Conservation (phyloP, 2,888 invertebrate genomes). For the Phortica magna region DNA sequence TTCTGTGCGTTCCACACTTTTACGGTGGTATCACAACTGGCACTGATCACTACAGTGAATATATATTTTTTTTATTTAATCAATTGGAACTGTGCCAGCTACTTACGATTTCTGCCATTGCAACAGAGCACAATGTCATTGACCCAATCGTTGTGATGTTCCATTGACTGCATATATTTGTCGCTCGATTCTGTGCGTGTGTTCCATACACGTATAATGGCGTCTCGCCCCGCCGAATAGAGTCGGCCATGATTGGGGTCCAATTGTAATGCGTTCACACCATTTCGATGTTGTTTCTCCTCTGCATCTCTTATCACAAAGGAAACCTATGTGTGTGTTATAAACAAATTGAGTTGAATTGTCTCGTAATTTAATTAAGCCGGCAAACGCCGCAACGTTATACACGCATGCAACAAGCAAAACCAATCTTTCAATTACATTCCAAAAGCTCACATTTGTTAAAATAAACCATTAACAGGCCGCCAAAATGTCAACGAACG, state of each 20-base stretch:
- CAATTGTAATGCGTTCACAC: slow-evolving; percentile 96
- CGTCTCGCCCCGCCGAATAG: slow-evolving; percentile 95
- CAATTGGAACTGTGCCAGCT: not conserved
- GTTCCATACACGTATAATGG: slow-evolving; percentile 96
- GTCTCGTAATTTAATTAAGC: slow-evolving; percentile 41
- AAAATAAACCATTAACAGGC: not conserved
- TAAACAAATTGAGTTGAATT: slow-evolving; percentile 11
- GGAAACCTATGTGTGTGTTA: slow-evolving; percentile 85
- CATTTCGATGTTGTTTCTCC: slow-evolving; percentile 95
- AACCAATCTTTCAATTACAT: not conserved
- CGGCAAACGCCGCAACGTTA: slow-evolving; percentile 1
- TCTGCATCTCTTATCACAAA: slow-evolving; percentile 98
- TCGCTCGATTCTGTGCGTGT: slow-evolving; percentile 82
- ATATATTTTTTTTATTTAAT: not conserved
- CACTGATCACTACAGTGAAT: slow-evolving; percentile 90
- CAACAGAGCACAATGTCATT: slow-evolving; percentile 99
- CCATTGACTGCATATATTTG: slow-evolving; percentile 96
- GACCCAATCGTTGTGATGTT: slow-evolving; percentile 99
- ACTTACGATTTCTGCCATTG: slow-evolving; percentile 92
- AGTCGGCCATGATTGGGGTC: slow-evolving; percentile 92
- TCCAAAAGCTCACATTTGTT: not conserved
- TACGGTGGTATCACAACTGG: slow-evolving; percentile 99
- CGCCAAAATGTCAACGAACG: not conserved
- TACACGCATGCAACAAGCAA: not conserved
- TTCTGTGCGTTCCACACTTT: slow-evolving; percentile 99